phyloP scores from a whole-genome alignment of 2,888 invertebrate species.

The Megamerina dolium region DNA sequence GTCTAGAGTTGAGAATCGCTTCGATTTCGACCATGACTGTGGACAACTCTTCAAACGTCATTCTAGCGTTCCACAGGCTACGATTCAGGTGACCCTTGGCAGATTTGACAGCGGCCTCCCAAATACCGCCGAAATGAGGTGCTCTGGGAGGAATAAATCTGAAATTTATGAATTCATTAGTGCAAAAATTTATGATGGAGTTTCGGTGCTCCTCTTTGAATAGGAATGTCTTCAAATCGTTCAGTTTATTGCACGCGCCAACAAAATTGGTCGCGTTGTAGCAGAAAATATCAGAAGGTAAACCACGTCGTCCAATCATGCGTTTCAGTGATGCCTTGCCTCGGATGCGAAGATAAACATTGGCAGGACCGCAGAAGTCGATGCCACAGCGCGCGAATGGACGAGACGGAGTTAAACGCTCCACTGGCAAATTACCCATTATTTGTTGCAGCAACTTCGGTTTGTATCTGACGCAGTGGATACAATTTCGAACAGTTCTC shows the following conservation, averaged over 20 bases:
- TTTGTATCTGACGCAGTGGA: too few relatives aligned
- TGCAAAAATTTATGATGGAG: constrained; percentile 3
- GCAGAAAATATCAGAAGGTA: constrained; percentile 7
- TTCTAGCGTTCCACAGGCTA: constrained; percentile 4
- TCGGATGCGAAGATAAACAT: constrained; percentile 12
- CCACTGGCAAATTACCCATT: constrained; percentile 6
- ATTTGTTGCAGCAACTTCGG: constrained; percentile 10
- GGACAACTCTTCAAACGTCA: constrained; percentile 14
- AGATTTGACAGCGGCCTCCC: too few relatives aligned
- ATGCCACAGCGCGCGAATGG: constrained; percentile 10
- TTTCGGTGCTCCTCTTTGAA: too few relatives aligned
- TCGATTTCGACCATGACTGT: constrained; percentile 16
- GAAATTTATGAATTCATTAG: constrained; percentile 12
- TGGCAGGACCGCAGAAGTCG: constrained; percentile 12
- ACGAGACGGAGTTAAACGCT: constrained; percentile 6
- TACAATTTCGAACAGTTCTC: too few relatives aligned
- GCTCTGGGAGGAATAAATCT: constrained; percentile 11
- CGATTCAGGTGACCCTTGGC: constrained; percentile 12
- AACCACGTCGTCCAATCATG: constrained; percentile 7
- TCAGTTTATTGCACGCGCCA: constrained; percentile 4
- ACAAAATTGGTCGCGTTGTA: constrained; percentile 13
- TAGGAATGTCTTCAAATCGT: too few relatives aligned
- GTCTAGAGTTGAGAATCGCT: constrained; percentile 15
- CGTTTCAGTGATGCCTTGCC: constrained; percentile 9
- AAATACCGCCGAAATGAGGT: constrained; percentile 11